These are phyloP conservation scores for Furcula furcula DNA, from an alignment of 2,888 invertebrate genomes.

Conservation along the genomic window DNA sequence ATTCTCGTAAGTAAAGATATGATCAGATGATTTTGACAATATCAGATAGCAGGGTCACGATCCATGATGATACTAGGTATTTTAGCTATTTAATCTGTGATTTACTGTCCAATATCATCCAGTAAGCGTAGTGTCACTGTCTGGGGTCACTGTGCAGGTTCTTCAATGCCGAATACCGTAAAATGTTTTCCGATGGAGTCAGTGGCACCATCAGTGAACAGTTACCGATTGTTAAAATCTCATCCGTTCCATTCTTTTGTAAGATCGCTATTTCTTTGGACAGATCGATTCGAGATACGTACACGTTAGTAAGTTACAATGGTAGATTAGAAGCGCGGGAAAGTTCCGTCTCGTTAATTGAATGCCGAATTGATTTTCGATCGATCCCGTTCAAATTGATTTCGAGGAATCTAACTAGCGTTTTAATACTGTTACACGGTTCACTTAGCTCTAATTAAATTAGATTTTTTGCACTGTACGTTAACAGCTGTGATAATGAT, in stretches of 20 bases:
- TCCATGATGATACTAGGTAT: conserved; percentile 39
- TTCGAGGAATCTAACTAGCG: conserved; percentile 54
- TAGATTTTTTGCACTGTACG: conserved; percentile 39
- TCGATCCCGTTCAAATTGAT: conserved; percentile 65
- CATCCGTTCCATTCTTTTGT: conserved; percentile 65
- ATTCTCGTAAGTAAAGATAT: conserved; percentile 35
- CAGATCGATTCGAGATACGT: conserved; percentile 67
- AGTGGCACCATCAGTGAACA: conserved; percentile 54
- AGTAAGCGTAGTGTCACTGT: conserved; percentile 24
- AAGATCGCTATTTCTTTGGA: conserved; percentile 64
- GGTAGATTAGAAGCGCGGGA: conserved; percentile 67
- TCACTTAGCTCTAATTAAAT: conserved; percentile 48
- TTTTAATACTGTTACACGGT: conserved; percentile 55
- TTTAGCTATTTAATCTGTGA: conserved; percentile 40
- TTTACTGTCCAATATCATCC: conserved; percentile 29
- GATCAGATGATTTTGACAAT: conserved; percentile 50
- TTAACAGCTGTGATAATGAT: conserved; percentile 34
- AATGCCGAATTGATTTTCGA: conserved; percentile 71
- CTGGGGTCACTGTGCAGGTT: conserved; percentile 27
- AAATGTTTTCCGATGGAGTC: conserved; percentile 40
- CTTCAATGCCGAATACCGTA: conserved; percentile 53
- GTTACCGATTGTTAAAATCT: conserved; percentile 70
- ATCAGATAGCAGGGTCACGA: conserved; percentile 54
- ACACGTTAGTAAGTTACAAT: conserved; percentile 50
- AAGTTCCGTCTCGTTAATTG: conserved; percentile 69